Conservation (phyloP, 2,113 vertebrate genomes). For the Oncorhynchus tshawytscha region DNA sequence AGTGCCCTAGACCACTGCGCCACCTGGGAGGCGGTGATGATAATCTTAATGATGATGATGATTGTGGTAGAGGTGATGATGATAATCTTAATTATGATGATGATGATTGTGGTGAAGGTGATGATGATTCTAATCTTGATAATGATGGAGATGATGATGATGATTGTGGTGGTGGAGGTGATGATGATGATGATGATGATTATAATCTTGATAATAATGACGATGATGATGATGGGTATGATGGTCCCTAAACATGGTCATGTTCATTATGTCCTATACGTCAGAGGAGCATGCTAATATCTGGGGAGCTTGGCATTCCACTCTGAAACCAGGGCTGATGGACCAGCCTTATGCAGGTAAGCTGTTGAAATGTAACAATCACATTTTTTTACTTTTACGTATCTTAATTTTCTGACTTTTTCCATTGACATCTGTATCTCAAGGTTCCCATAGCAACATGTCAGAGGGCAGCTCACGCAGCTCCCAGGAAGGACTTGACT, state of each 20-base stretch:
- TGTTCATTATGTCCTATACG: conserved; percentile 55
- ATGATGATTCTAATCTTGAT: no score
- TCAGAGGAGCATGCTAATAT: conserved; percentile 87
- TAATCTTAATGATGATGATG: no score
- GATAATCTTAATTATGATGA: no score
- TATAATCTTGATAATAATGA: neutral
- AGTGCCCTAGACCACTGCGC: no score
- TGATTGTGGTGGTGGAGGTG: neutral
- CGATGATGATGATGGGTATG: no score
- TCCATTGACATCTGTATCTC: neutral
- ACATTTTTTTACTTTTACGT: neutral
- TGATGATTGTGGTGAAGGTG: no score
- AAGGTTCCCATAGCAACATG: conserved; percentile 87
- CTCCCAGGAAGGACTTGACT: conserved; percentile 68
- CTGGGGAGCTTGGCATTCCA: conserved; percentile 95
- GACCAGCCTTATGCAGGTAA: conserved; percentile 83
- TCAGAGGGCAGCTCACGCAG: conserved; percentile 82
- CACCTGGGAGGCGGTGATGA: no score
- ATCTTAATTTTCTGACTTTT: no score
- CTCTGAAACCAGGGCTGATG: conserved; percentile 84
- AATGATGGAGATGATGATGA: no score
- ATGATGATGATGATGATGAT: neutral
- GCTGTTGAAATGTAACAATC: neutral
- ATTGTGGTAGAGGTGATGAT: no score
- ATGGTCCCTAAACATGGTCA: neutral